These are phyloP conservation scores for Sabellastarte sp. DNA, from an alignment of 2,888 invertebrate genomes.

Conservation along the genomic window DNA sequence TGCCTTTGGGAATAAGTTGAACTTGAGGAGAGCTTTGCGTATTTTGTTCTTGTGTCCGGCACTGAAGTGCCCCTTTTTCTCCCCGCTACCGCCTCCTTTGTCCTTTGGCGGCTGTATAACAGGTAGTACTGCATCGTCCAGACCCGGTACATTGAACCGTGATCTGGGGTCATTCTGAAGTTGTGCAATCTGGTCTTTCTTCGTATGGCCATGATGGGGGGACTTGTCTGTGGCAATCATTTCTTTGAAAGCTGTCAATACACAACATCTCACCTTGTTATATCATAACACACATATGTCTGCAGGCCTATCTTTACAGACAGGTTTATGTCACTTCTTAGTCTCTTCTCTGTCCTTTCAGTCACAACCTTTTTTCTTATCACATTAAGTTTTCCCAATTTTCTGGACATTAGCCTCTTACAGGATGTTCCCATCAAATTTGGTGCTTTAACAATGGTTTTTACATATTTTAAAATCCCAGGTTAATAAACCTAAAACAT, in stretches of 20 bases:
- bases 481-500: no score
- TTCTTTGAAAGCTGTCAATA: constrained; percentile 68
- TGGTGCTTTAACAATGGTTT: no score
- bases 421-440: no score
- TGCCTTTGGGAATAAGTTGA: constrained; percentile 64
- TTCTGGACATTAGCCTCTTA: no score
- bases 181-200: constrained; percentile 69
- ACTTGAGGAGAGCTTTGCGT: constrained; percentile 85
- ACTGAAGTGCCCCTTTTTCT: constrained; percentile 67
- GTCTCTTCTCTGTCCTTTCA: no score
- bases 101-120: constrained; percentile 12
- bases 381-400: no score
- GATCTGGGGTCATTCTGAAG: constrained; percentile 68
- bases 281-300: no score
- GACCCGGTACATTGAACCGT: constrained; percentile 66
- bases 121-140: constrained; percentile 20
- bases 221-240: constrained; percentile 79
- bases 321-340: no score
- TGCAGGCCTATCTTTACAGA: no score
- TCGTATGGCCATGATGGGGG: constrained; percentile 66
- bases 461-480: no score
- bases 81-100: constrained; percentile 59
- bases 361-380: no score
- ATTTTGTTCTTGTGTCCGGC: constrained; percentile 80
- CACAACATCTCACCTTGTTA: no score